Percentiles rank a stretch among this genome's conserved stretches.
phyloP scores from a whole-genome alignment of 2,113 vertebrate species.

The Leuciscus idus region DNA sequence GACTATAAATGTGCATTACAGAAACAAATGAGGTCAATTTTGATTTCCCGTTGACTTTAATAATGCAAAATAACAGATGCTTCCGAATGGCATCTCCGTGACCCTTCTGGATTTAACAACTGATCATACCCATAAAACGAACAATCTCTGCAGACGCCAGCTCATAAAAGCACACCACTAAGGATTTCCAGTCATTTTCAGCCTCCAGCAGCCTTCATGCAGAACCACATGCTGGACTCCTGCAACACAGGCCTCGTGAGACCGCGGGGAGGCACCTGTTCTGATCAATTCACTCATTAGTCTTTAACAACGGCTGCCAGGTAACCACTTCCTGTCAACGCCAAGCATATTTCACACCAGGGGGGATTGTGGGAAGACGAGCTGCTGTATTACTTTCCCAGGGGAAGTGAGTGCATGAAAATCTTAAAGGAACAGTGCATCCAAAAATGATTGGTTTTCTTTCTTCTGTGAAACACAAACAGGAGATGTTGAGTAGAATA shows the following conservation, averaged over 20 bases:
- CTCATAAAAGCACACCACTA: slow-evolving; percentile 52
- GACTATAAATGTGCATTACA: not conserved
- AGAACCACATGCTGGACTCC: slow-evolving; percentile 40
- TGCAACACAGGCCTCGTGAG: slow-evolving; percentile 4
- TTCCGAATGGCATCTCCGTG: not conserved
- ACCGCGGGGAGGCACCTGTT: slow-evolving; percentile 45
- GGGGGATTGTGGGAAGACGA: slow-evolving; percentile 47
- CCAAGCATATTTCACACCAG: slow-evolving; percentile 30
- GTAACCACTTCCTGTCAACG: slow-evolving; percentile 55
- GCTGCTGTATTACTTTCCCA: slow-evolving; percentile 31
- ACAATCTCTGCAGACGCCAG: slow-evolving; percentile 41
- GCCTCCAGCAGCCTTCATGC: slow-evolving; percentile 50
- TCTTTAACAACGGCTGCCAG: slow-evolving; percentile 47
- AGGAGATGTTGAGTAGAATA: not conserved
- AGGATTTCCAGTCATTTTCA: slow-evolving; percentile 56
- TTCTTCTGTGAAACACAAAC: not conserved
- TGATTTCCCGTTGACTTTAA: not conserved
- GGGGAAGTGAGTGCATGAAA: slow-evolving; percentile 1
- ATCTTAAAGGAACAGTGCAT: slow-evolving; percentile 20
- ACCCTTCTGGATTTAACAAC: slow-evolving; percentile 17
- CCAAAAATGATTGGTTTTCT: not conserved
- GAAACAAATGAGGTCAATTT: not conserved
- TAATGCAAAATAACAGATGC: not conserved
- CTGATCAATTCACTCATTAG: slow-evolving; percentile 49
- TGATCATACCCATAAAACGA: not conserved